Percentiles rank a stretch among this genome's conserved stretches.
phyloP scores from a whole-genome alignment of 2,888 invertebrate species.

The Tetranychus piercei region DNA sequence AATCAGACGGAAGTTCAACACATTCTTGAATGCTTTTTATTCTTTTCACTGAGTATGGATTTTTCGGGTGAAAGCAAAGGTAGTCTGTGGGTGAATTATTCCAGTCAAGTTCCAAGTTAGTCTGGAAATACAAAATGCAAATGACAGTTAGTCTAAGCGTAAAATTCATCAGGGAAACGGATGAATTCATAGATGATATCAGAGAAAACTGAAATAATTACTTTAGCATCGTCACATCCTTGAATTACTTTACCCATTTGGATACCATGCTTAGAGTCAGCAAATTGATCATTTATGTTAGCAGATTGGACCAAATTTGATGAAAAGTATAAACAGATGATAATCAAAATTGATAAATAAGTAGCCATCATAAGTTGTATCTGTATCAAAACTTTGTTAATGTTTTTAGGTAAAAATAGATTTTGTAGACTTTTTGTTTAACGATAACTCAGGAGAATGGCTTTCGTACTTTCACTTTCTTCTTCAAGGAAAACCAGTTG shows the following conservation, averaged over 20 bases:
- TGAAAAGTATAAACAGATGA: not conserved
- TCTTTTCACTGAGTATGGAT: conserved; percentile 30
- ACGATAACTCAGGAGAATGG: not conserved
- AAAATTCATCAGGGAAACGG: not conserved
- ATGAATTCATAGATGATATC: not conserved
- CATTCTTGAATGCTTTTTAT: conserved; percentile 27
- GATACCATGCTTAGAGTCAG: conserved; percentile 28
- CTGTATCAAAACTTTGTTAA: too few relatives aligned
- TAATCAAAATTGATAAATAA: not conserved
- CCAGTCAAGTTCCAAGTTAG: conserved; percentile 44
- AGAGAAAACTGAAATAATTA: conserved; percentile 28
- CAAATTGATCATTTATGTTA: not conserved
- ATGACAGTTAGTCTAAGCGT: not conserved
- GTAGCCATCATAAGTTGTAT: not conserved
- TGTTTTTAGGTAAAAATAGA: not conserved
- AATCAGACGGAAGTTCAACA: conserved; percentile 41
- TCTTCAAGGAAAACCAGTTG: not conserved
- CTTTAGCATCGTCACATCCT: conserved; percentile 49
- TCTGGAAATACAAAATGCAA: not conserved
- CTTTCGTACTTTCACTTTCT: not conserved
- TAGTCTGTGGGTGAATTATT: conserved; percentile 40
- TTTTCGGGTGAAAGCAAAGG: conserved; percentile 42
- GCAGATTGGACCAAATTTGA: not conserved
- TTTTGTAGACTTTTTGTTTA: not conserved
- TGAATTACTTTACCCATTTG: conserved; percentile 40